A percentile compares a stretch with the other conserved stretches of the same genome.
Conservation (phyloP, 2,888 invertebrate genomes). For the Iselma pallidipennis region DNA sequence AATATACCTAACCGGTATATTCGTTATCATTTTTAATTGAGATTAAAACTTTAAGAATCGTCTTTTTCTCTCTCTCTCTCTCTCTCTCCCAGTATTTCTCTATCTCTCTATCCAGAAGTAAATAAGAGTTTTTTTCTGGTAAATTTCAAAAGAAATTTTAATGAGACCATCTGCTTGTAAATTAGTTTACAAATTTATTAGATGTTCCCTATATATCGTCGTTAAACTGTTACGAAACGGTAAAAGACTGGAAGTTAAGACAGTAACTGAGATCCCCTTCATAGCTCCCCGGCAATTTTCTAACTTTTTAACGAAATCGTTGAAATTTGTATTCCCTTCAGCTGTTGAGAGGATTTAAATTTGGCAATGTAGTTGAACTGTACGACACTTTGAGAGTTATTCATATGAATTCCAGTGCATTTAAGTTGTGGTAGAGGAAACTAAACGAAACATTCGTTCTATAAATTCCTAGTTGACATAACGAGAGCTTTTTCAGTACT, state of each 20-base stretch:
- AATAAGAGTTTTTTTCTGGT: background rate
- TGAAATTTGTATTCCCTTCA: constrained; percentile 51
- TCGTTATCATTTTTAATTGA: background rate
- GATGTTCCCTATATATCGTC: constrained; percentile 29
- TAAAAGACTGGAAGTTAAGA: constrained; percentile 37
- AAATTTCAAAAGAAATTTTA: constrained; percentile 20
- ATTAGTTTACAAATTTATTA: constrained; percentile 29
- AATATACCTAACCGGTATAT: background rate
- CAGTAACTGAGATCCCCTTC: constrained; percentile 40
- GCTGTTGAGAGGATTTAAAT: constrained; percentile 48
- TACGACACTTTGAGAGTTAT: constrained; percentile 36
- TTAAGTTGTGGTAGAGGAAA: constrained; percentile 19
- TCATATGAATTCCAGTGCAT: constrained; percentile 33
- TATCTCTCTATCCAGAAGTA: background rate
- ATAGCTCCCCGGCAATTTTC: constrained; percentile 45
- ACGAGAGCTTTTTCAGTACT: background rate
- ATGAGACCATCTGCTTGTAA: constrained; percentile 25
- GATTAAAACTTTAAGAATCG: background rate
- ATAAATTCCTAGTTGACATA: background rate
- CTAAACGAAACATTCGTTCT: constrained; percentile 5
- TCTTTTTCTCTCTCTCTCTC: background rate
- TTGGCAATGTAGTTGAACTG: constrained; percentile 48
- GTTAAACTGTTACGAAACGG: constrained; percentile 40
- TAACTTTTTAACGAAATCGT: constrained; percentile 52
- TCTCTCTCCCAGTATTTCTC: background rate